Evolutionary conservation across 2,113 vertebrate species (phyloP).

Genomic region (Pluvianellus socialis): DNA sequence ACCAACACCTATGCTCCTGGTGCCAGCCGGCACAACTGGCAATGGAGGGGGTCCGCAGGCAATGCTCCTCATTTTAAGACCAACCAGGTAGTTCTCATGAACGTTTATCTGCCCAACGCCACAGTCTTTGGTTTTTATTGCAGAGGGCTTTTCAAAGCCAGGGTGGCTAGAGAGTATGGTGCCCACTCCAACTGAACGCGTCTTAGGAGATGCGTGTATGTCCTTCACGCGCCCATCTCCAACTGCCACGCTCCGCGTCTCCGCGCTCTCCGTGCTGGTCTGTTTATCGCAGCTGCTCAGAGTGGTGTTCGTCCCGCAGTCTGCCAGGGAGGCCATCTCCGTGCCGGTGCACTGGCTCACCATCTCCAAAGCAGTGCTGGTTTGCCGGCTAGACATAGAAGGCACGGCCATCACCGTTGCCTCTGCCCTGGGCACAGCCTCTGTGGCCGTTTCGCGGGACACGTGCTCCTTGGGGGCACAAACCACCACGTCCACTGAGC

Average conservation of each 20-base stretch:
- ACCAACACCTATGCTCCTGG: constrained; percentile 88
- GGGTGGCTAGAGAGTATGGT: constrained; percentile 75
- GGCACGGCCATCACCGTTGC: constrained; percentile 79
- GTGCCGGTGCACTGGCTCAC: constrained; percentile 82
- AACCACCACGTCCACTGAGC: constrained; percentile 79
- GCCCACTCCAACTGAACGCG: constrained; percentile 86
- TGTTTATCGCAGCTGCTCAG: constrained; percentile 80
- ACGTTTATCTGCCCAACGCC: constrained; percentile 85
- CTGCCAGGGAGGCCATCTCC: constrained; percentile 21
- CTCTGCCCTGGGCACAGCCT: constrained; percentile 70
- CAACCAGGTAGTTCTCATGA: constrained; percentile 90
- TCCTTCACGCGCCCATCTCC: constrained; percentile 94
- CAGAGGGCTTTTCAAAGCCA: constrained; percentile 64
- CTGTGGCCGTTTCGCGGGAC: constrained; percentile 77
- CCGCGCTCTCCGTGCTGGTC: constrained; percentile 79
- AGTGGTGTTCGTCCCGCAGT: constrained; percentile 80
- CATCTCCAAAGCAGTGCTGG: constrained; percentile 73
- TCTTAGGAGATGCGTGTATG: constrained; percentile 70
- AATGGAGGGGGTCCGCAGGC: constrained; percentile 86
- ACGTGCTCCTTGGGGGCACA: constrained; percentile 60
- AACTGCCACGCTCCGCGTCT: constrained; percentile 81
- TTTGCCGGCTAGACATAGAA: constrained; percentile 72
- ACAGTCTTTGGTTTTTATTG: constrained; percentile 88
- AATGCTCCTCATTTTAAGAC: constrained; percentile 91
- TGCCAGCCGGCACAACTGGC: constrained; percentile 28